phyloP scores from a whole-genome alignment of 2,797 vertebrate species.

The Antrozous pallidus region DNA sequence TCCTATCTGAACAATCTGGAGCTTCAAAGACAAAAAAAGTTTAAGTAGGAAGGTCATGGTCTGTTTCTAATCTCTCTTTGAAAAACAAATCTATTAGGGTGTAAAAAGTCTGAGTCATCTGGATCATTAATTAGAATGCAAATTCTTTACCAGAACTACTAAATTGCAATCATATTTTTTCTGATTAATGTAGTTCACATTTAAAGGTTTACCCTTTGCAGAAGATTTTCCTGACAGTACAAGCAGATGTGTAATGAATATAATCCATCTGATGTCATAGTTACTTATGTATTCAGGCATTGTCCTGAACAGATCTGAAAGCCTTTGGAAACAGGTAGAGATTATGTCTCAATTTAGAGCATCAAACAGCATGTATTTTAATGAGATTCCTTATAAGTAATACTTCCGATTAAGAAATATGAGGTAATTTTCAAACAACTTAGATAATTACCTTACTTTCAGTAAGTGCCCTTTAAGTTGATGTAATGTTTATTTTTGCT shows the following conservation, averaged over 20 bases:
- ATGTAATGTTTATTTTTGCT: not conserved
- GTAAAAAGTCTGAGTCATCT: constrained; percentile 6
- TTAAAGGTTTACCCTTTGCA: not conserved
- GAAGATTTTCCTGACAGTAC: not conserved
- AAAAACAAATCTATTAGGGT: not conserved
- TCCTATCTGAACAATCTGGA: not conserved
- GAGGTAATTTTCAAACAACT: not conserved
- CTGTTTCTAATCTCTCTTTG: not conserved
- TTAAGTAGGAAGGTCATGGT: not conserved
- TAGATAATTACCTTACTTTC: not conserved
- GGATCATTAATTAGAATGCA: not conserved
- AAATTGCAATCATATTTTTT: not conserved
- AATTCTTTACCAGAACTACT: constrained; percentile 11
- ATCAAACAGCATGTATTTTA: not conserved
- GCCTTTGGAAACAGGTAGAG: not conserved
- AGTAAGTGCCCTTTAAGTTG: not conserved
- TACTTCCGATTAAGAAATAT: not conserved
- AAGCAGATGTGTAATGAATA: not conserved
- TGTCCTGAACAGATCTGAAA: not conserved
- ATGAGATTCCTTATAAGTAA: not conserved
- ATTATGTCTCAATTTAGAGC: not conserved
- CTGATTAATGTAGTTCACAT: not conserved
- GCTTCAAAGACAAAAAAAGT: not conserved
- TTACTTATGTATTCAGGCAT: not conserved
- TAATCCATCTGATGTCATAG: not conserved